A percentile compares a stretch with the other conserved stretches of the same genome.
Evolutionary conservation across 2,797 vertebrate species (phyloP).

Genomic region (Sebastes kiyomatsui): DNA sequence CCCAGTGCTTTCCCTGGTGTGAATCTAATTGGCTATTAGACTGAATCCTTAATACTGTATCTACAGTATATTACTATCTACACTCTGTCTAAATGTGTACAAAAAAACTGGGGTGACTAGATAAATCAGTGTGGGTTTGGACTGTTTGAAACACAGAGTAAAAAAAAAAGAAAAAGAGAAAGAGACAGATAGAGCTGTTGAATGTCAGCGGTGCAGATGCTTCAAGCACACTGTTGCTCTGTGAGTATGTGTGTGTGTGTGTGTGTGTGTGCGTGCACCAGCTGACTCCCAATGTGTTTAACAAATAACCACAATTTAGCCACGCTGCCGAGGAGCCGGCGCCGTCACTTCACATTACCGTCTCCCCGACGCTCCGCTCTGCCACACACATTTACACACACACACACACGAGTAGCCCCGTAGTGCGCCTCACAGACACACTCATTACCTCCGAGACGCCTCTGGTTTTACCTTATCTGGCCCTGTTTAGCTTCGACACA

Average conservation of each 20-base stretch:
- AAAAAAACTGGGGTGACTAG: constrained; percentile 18
- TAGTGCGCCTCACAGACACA: constrained; percentile 74
- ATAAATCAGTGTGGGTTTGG: constrained; percentile 69
- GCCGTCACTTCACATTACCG: constrained; percentile 93
- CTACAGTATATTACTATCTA: background rate
- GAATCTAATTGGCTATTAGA: constrained; percentile 24
- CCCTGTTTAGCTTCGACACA: constrained; percentile 70
- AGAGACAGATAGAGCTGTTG: constrained; percentile 61
- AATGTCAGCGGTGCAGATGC: constrained; percentile 68
- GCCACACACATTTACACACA: constrained; percentile 25
- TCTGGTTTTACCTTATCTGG: constrained; percentile 77
- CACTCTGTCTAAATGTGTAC: background rate
- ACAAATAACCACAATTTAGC: constrained; percentile 97
- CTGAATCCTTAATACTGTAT: background rate
- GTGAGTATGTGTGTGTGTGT: constrained; percentile 7
- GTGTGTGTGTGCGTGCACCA: constrained; percentile 68
- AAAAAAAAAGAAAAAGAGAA: constrained; percentile 14
- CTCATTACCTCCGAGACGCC: constrained; percentile 73
- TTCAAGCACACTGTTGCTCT: constrained; percentile 49
- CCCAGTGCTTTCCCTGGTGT: background rate
- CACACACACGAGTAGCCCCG: constrained; percentile 20
- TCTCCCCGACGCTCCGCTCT: constrained; percentile 85
- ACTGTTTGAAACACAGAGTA: constrained; percentile 38
- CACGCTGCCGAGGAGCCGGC: constrained; percentile 89
- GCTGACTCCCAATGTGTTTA: constrained; percentile 94